phyloP scores from a whole-genome alignment of 1,140 invertebrate genomes.

The Paralvinella palmiformis region DNA sequence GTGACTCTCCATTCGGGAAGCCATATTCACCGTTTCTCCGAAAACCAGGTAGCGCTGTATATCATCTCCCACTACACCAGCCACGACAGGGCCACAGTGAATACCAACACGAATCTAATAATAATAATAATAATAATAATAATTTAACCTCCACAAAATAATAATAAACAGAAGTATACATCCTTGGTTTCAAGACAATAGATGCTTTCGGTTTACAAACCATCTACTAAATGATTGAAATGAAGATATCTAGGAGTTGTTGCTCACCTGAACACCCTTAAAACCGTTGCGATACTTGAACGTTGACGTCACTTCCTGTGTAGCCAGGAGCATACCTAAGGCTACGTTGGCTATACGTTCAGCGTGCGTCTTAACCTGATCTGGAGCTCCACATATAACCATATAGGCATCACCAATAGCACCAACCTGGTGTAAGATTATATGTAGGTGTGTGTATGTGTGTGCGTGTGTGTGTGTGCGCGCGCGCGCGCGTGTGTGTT shows the following conservation, averaged over 20 bases:
- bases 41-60: neutral
- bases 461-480: no score
- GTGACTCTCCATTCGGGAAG: slow-evolving; percentile 2
- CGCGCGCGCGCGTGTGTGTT: no score
- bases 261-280: neutral
- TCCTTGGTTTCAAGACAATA: neutral
- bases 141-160: no score
- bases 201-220: neutral
- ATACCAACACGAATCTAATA: neutral
- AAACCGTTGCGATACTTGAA: neutral
- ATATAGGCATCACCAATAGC: slow-evolving; percentile 54
- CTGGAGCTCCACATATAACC: slow-evolving; percentile 52
- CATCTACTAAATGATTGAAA: neutral
- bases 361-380: slow-evolving; percentile 24
- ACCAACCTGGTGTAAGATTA: slow-evolving; percentile 52
- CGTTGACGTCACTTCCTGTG: slow-evolving; percentile 23
- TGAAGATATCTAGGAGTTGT: neutral
- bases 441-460: neutral
- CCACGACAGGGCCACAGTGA: neutral
- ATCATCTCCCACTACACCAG: neutral
- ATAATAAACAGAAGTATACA: neutral
- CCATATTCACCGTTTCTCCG: neutral
- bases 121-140: neutral
- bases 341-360: slow-evolving; percentile 31
- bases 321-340: slow-evolving; percentile 24